These are phyloP conservation scores for Eremobia ochroleuca DNA, from an alignment of 2,888 invertebrate species.

Conservation along the genomic window DNA sequence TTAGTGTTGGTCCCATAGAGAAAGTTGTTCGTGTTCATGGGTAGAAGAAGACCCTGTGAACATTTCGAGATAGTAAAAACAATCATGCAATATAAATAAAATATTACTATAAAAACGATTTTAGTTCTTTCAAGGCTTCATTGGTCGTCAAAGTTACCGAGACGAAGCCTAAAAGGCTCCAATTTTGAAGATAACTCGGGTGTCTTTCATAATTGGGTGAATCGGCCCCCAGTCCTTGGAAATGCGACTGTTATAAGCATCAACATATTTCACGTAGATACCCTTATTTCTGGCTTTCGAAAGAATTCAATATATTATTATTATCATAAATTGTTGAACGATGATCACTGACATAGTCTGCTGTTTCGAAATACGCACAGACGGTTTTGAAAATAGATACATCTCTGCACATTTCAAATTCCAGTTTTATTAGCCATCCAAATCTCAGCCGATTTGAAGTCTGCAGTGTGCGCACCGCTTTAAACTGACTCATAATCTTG, in stretches of 20 bases:
- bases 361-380: constrained; percentile 15
- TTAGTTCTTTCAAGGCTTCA: not conserved
- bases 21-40: too few relatives aligned
- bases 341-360: not conserved
- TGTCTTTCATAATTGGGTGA: not conserved
- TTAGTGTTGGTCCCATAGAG: too few relatives aligned
- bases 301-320: not conserved
- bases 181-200: not conserved
- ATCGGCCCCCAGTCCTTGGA: not conserved
- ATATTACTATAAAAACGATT: not conserved
- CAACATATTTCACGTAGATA: not conserved
- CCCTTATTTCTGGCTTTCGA: not conserved
- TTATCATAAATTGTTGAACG: not conserved
- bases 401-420: constrained; percentile 25
- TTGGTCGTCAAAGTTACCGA: constrained; percentile 1
- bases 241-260: not conserved
- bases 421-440: constrained; percentile 24
- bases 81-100: too few relatives aligned
- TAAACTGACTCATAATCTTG: constrained; percentile 46
- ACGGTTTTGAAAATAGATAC: constrained; percentile 38
- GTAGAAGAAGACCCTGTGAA: too few relatives aligned
- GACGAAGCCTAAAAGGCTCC: constrained; percentile 3
- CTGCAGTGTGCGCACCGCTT: constrained; percentile 1
- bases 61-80: too few relatives aligned
- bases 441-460: constrained; percentile 6